Evolutionary conservation across 1,140 invertebrate species (phyloP), one percentile per base, ranked within the genome.

Genomic region (Hyles vespertilio): DNA sequence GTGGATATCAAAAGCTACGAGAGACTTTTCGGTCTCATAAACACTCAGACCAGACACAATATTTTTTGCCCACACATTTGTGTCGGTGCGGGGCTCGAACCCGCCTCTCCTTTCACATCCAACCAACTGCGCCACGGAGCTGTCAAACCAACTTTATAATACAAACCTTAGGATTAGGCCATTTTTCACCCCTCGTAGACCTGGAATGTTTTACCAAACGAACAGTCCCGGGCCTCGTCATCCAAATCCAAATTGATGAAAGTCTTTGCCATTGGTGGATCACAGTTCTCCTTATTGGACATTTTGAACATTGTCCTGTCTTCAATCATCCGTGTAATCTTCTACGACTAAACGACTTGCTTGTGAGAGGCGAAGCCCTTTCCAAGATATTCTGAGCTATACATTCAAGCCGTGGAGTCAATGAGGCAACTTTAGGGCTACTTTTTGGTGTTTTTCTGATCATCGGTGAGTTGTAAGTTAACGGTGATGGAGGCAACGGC

Each of bases 221-320:
- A 60, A 54, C 77, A 85, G 51, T 86, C 85, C 33, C 81, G 74
- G 0, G 85, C 73, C 34, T 85, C 83, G n/a, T 88, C 85, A 7
- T 83, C 81, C 32, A 84, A 63, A 48, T 84, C 80, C 8, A 82
- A 55, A 32, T 81, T 84, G 12, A 22, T n/a, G 32, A 56, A 56
- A n/a, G 54, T 56, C 54, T 56, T 44, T 8, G 12, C 34, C 11
- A 56, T 47, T 3, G 40, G 32, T 7, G 48, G 32, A 10, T 43
- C n/a, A 70, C 56, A 45, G 58, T 86, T 85, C 62, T 88, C 78
- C 45, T 83, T 83, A 56, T 84, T 81, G 1, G 72, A 65, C 75
- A 81, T 83, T 51, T 78, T 86, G 55, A 84, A 89, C 34, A 59
- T 75, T 0, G 71, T 73, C 33, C 86, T 56, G 9, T 89, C 86